These are phyloP conservation scores for Platysternon megacephalum DNA, from an alignment of 2,113 vertebrate genomes.

Conservation along the genomic window DNA sequence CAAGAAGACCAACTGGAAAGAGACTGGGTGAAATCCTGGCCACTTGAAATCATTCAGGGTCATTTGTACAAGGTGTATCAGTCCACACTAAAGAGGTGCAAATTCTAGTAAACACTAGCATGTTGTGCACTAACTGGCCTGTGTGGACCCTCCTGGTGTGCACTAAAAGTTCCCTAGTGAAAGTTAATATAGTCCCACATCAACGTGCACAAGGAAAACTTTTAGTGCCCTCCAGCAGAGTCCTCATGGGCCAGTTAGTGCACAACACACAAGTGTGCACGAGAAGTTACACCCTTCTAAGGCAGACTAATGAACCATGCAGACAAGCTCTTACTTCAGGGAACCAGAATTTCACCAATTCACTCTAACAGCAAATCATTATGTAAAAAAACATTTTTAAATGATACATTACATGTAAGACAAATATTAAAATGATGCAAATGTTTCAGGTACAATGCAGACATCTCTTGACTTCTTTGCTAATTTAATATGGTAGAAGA, in stretches of 20 bases:
- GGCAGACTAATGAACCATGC: neutral
- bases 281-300: neutral
- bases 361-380: neutral
- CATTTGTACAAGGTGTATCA: neutral
- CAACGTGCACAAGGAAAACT: neutral
- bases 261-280: neutral
- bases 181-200: neutral
- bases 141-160: no score
- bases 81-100: neutral
- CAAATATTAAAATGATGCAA: neutral
- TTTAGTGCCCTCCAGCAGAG: neutral
- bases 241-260: neutral
- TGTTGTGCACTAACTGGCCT: neutral
- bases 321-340: neutral
- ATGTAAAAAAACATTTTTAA: neutral
- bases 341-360: neutral
- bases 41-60: neutral
- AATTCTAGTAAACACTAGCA: neutral
- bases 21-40: neutral
- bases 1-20: neutral
- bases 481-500: neutral
- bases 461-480: neutral
- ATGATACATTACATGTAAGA: neutral
- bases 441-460: neutral
- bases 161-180: neutral